These are phyloP conservation scores for Avahi laniger DNA, from an alignment of 2,797 vertebrate species.

Conservation along the genomic window DNA sequence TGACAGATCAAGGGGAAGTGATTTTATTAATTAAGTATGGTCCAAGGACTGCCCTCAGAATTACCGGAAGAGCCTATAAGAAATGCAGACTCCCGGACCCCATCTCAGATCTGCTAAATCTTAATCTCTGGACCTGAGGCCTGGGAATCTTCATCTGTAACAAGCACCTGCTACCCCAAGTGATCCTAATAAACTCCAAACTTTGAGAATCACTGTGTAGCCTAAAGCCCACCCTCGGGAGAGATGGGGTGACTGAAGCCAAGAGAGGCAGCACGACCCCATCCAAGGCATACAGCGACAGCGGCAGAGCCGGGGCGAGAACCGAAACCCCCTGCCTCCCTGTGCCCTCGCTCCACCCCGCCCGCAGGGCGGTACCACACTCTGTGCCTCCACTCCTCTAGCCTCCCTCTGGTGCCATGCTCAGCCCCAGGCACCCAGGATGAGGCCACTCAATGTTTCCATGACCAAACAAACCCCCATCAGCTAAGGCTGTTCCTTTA, in stretches of 20 bases:
- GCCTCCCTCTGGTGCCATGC: neutral
- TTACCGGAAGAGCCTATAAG: neutral
- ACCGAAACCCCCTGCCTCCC: neutral
- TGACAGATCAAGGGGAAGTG: neutral
- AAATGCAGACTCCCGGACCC: neutral
- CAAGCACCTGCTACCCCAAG: neutral
- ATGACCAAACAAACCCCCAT: neutral
- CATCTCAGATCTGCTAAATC: neutral
- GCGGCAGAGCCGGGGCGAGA: neutral
- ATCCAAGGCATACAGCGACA: neutral
- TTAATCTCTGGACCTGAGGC: neutral
- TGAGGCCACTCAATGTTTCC: neutral
- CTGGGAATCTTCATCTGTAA: neutral
- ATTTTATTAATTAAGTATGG: neutral
- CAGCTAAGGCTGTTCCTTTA: neutral
- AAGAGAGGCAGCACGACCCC: neutral
- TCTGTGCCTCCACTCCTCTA: neutral
- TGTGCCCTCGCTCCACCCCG: neutral
- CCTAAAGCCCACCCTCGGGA: neutral
- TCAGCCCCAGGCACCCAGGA: neutral
- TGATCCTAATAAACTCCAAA: neutral
- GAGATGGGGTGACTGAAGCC: neutral
- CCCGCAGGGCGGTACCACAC: neutral
- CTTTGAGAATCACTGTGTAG: neutral
- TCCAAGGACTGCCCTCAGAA: neutral